Percentiles rank a stretch among this genome's conserved stretches.
phyloP scores from a whole-genome alignment of 2,888 invertebrate genomes.

The Papilio demoleus region DNA sequence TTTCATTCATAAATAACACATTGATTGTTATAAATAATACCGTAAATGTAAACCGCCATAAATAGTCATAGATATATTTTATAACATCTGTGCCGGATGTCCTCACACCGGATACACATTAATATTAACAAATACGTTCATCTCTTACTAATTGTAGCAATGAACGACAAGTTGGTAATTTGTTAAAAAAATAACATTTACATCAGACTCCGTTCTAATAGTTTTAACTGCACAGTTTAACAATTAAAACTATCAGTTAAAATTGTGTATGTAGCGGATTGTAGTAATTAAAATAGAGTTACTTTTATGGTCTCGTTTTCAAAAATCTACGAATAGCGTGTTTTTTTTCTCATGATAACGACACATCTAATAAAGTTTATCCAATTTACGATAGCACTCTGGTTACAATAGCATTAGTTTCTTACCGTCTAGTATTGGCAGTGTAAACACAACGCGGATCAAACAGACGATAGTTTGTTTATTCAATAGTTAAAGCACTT shows the following conservation, averaged over 20 bases:
- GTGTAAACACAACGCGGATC: conserved; percentile 26
- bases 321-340: no score
- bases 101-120: not conserved
- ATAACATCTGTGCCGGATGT: conserved; percentile 1
- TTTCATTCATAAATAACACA: not conserved
- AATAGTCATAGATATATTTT: not conserved
- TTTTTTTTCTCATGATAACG: no score
- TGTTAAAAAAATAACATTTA: not conserved
- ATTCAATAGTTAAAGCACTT: conserved; percentile 29
- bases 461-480: conserved; percentile 32
- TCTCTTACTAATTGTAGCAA: not conserved
- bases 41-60: not conserved
- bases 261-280: no score
- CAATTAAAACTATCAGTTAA: no score
- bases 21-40: not conserved
- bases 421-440: not conserved
- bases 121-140: not conserved
- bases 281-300: no score
- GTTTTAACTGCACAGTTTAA: no score
- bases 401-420: not conserved
- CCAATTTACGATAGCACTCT: not conserved
- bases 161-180: not conserved
- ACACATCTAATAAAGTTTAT: not conserved
- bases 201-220: no score
- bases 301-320: no score